Evolutionary conservation across 1,140 invertebrate species (phyloP).

Genomic region (Diorhabda carinulata): DNA sequence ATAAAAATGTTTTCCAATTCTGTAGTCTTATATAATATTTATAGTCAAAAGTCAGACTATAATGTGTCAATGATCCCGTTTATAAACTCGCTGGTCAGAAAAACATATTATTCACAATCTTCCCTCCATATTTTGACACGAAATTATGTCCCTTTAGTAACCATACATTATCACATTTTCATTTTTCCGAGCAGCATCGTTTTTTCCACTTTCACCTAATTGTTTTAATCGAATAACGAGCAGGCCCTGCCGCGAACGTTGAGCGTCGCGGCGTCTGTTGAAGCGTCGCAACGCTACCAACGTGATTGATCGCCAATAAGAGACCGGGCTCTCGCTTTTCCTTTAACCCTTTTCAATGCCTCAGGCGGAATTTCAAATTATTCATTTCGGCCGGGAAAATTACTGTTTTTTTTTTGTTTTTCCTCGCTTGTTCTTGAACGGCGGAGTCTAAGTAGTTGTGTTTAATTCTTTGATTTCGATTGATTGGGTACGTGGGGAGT

Average conservation of each 20-base stretch:
- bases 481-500: too few species aligned
- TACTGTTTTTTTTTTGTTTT: background rate
- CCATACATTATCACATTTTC: constrained; percentile 2
- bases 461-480: too few species aligned
- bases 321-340: background rate
- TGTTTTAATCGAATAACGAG: constrained; percentile 2
- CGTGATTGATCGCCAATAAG: constrained; percentile 1
- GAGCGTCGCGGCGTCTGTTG: constrained; percentile 1
- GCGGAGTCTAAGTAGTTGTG: too few species aligned
- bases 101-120: constrained; percentile 1
- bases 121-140: background rate
- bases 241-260: background rate
- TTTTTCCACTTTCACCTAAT: constrained; percentile 2
- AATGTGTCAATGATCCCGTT: background rate
- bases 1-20: too few species aligned
- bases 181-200: background rate
- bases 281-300: background rate
- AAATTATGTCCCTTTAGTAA: background rate
- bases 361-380: background rate
- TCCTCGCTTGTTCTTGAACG: background rate
- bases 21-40: too few species aligned
- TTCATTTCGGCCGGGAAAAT: background rate
- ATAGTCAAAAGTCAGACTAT: too few species aligned
- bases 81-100: background rate
- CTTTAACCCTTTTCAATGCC: constrained; percentile 2